Percentiles rank a stretch among this genome's conserved stretches.
Conservation (phyloP, 2,113 vertebrate species). For the Jaculus jaculus region DNA sequence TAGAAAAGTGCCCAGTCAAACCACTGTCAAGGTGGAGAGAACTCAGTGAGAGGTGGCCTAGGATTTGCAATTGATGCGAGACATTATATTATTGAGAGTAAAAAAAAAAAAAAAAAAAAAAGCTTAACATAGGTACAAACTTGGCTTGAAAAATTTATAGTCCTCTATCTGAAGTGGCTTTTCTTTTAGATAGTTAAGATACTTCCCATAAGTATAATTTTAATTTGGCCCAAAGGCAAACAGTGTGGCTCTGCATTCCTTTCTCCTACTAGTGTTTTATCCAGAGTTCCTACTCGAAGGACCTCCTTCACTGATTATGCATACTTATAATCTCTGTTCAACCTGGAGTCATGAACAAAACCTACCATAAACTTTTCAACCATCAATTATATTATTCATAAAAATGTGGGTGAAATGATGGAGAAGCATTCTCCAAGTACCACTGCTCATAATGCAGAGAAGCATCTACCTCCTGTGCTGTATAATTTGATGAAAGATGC, state of each 20-base stretch:
- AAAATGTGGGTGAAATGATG: conserved; percentile 50
- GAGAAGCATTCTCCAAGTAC: conserved; percentile 23
- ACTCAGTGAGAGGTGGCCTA: neutral
- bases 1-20: neutral
- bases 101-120: neutral
- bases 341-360: conserved; percentile 44
- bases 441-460: conserved; percentile 30
- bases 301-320: conserved; percentile 40
- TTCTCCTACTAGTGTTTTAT: neutral
- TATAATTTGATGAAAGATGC: conserved; percentile 67
- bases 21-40: neutral
- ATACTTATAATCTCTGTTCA: conserved; percentile 61
- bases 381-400: conserved; percentile 39
- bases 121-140: neutral
- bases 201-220: neutral
- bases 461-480: conserved; percentile 49
- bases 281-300: neutral
- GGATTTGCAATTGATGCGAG: neutral
- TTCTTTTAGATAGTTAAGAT: neutral
- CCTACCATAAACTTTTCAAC: conserved; percentile 49
- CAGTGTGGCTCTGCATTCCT: neutral
- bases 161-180: neutral
- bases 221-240: neutral
- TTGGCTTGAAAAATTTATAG: rapidly evolving
- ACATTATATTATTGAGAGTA: neutral